Evolutionary conservation across 2,888 invertebrate species (phyloP).

Genomic region (Magallana nippona): DNA sequence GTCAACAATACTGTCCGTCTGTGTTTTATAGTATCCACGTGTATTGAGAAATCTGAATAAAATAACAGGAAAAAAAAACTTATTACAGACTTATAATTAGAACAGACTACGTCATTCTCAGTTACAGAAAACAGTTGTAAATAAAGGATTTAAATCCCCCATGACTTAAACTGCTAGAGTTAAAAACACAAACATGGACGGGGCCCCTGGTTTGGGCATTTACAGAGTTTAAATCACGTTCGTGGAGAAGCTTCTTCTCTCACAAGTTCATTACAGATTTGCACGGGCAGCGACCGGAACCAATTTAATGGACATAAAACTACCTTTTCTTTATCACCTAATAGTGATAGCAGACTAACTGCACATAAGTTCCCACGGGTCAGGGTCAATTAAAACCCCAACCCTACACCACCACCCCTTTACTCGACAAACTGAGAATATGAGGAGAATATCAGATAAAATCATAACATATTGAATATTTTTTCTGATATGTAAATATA

Average conservation of each 20-base stretch:
- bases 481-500: no score
- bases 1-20: no score
- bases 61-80: no score
- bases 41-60: no score
- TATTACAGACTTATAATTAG: background rate
- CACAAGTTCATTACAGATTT: conserved; percentile 4
- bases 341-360: no score
- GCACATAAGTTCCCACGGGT: background rate
- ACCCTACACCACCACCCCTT: no score
- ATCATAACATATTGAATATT: no score
- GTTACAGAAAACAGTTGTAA: conserved; percentile 31
- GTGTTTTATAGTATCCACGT: no score
- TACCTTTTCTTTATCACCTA: background rate
- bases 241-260: background rate
- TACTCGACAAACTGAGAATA: no score
- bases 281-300: background rate
- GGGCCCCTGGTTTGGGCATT: background rate
- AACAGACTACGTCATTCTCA: background rate
- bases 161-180: no score
- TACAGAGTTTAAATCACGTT: background rate
- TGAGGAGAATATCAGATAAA: no score
- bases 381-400: background rate
- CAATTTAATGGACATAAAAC: background rate
- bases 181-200: no score
- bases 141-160: conserved; percentile 7